Conservation (phyloP, 2,113 vertebrate species). For the Vicugna pacos region DNA sequence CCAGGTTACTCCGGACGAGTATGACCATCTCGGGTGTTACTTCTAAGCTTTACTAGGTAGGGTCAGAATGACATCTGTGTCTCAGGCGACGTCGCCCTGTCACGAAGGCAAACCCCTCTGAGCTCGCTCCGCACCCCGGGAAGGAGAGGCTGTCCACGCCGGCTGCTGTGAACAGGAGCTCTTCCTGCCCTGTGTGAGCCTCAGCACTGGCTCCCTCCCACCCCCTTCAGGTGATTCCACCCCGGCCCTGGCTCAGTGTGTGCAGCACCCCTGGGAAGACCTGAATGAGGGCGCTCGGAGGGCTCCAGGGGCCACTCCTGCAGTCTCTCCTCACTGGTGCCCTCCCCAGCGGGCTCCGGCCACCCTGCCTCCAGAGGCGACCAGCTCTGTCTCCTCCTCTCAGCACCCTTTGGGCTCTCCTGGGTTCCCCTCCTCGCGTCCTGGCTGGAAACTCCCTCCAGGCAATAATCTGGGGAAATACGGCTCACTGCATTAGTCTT, state of each 20-base stretch:
- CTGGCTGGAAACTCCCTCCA: background rate
- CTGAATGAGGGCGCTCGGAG: background rate
- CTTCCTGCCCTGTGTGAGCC: no score
- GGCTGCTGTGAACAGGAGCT: background rate
- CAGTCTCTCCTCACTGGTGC: background rate
- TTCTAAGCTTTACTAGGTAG: background rate
- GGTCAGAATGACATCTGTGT: background rate
- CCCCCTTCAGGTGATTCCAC: background rate
- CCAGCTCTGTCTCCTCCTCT: background rate
- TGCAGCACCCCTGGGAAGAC: no score
- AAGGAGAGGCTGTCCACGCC: fast-evolving
- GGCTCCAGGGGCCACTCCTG: no score
- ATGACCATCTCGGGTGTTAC: background rate
- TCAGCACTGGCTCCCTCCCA: no score
- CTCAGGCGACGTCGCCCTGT: background rate
- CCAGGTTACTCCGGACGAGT: background rate
- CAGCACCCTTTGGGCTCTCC: background rate
- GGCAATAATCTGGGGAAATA: background rate
- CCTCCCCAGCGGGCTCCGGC: no score
- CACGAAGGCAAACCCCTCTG: background rate
- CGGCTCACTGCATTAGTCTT: background rate
- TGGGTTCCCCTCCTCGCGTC: background rate
- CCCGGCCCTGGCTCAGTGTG: no score
- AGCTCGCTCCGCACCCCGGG: background rate
- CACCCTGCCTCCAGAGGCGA: background rate